phyloP scores from a whole-genome alignment of 2,113 vertebrate genomes.

The Brachyhypopomus gauderio region DNA sequence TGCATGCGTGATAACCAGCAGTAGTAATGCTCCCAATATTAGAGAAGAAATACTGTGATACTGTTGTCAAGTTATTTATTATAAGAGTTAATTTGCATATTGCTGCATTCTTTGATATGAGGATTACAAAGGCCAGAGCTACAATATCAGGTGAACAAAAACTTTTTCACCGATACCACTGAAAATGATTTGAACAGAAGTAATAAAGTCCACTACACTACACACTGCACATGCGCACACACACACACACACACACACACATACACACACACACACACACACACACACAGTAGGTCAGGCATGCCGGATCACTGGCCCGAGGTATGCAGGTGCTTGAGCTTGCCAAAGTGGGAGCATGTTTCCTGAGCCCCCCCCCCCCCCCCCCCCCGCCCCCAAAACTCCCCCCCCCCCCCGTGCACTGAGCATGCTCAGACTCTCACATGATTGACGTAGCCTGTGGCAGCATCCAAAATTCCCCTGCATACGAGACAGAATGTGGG shows the following conservation, averaged over 20 bases:
- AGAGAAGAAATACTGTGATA: not conserved
- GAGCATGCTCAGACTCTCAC: constrained; percentile 38
- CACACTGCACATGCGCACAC: not conserved
- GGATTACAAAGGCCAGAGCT: too few species aligned
- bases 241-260: constrained; percentile 14
- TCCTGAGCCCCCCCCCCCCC: not conserved
- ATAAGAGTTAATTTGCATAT: too few species aligned
- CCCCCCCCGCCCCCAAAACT: too few species aligned
- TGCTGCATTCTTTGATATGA: too few species aligned
- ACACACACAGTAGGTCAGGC: constrained; percentile 22
- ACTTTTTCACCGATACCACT: not conserved
- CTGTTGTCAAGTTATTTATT: too few species aligned
- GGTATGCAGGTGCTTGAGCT: constrained; percentile 51
- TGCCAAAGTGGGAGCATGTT: constrained; percentile 42
- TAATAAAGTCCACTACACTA: too few species aligned
- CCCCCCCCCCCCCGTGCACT: too few species aligned
- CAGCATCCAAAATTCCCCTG: not conserved
- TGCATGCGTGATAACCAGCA: too few species aligned
- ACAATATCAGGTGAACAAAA: too few species aligned
- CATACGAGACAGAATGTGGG: constrained; percentile 2
- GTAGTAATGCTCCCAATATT: too few species aligned
- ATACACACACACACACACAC: constrained; percentile 12
- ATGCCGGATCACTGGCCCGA: constrained; percentile 50
- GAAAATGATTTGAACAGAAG: too few species aligned
- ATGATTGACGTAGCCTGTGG: constrained; percentile 37